A percentile compares a stretch with the other conserved stretches of the same genome.
phyloP scores from a whole-genome alignment of 2,113 vertebrate genomes.

The Gnathonemus echidnorhynchus region DNA sequence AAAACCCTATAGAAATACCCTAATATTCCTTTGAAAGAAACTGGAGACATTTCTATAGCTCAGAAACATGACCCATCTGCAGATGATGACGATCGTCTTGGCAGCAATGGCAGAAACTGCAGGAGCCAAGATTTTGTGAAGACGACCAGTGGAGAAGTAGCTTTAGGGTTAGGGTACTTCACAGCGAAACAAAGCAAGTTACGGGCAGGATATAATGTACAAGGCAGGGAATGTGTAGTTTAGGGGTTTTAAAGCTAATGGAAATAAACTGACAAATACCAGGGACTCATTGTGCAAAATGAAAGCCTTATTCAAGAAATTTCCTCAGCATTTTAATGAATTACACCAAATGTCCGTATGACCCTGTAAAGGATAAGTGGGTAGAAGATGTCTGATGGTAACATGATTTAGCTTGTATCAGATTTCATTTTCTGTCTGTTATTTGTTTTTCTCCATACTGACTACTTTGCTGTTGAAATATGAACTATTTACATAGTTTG shows the following conservation, averaged over 20 bases:
- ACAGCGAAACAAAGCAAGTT: not conserved
- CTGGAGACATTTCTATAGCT: conserved; percentile 23
- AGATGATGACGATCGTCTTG: conserved; percentile 20
- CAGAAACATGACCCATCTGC: conserved; percentile 25
- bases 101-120: conserved; percentile 32
- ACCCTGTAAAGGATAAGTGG: not conserved
- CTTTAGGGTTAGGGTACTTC: not conserved
- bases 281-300: not conserved
- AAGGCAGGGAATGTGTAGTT: not conserved
- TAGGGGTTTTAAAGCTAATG: not conserved
- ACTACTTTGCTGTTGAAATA: not conserved
- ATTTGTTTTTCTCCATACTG: not conserved
- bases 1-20: not conserved
- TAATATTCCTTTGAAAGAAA: not conserved
- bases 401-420: not conserved
- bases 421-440: not conserved
- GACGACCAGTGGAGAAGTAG: not conserved
- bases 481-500: not conserved
- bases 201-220: not conserved
- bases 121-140: conserved; percentile 10
- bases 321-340: not conserved
- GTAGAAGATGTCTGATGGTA: not conserved
- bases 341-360: not conserved
- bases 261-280: not conserved
- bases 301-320: not conserved